phyloP scores from a whole-genome alignment of 2,888 invertebrate genomes.

The Lochmaea crataegi region DNA sequence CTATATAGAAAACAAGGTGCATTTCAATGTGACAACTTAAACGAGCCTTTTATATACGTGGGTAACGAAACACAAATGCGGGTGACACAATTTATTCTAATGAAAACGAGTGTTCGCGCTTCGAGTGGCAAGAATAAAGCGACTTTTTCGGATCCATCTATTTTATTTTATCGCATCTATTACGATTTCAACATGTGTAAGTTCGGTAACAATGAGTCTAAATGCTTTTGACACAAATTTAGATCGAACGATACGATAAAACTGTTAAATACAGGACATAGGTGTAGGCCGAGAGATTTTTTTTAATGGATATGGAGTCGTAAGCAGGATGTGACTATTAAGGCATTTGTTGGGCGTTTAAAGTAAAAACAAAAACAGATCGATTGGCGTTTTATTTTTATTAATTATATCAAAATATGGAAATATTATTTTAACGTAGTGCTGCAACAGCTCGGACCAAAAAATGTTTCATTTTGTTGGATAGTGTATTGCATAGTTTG shows the following conservation, averaged over 20 bases:
- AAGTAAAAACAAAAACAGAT: conserved; percentile 1
- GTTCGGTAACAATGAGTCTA: conserved; percentile 42
- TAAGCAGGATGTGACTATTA: conserved; percentile 34
- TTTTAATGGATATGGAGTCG: conserved; percentile 30
- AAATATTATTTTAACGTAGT: background rate
- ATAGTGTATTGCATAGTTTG: too few relatives aligned
- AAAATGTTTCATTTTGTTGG: too few relatives aligned
- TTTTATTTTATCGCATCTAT: conserved; percentile 43
- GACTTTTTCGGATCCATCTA: conserved; percentile 39
- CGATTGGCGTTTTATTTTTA: background rate
- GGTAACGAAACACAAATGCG: conserved; percentile 41
- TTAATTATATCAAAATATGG: background rate
- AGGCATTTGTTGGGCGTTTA: conserved; percentile 25
- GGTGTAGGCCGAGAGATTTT: conserved; percentile 38
- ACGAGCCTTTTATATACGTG: conserved; percentile 41
- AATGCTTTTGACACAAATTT: conserved; percentile 43
- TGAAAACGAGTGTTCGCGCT: conserved; percentile 42
- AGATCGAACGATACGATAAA: conserved; percentile 40
- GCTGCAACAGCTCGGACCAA: background rate
- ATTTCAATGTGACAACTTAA: conserved; percentile 45
- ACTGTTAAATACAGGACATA: conserved; percentile 41
- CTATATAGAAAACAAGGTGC: conserved; percentile 42
- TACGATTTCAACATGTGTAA: conserved; percentile 44
- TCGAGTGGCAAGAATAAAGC: conserved; percentile 40
- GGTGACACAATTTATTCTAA: conserved; percentile 44